Conservation (phyloP, 2,888 invertebrate genomes). For the Eretmocerus hayati region DNA sequence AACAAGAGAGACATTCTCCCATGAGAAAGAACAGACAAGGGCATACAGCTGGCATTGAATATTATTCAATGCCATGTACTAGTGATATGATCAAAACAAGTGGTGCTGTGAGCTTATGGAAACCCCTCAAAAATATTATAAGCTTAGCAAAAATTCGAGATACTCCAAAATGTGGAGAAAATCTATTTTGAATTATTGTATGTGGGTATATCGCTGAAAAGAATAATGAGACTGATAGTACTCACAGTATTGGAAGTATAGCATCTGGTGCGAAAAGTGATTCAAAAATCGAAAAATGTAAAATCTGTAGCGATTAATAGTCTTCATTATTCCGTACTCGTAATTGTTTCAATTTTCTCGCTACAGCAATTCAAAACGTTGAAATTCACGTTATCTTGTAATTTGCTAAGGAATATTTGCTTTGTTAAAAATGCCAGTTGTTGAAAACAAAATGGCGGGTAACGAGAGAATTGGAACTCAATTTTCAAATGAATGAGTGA, state of each 20-base stretch:
- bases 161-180: too few relatives aligned
- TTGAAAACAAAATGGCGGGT: constrained; percentile 24
- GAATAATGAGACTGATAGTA: constrained; percentile 43
- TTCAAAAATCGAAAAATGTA: not conserved
- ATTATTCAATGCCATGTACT: constrained; percentile 23
- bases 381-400: constrained; percentile 17
- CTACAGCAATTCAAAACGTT: not conserved
- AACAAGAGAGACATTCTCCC: constrained; percentile 2
- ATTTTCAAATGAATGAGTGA: constrained; percentile 8
- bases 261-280: constrained; percentile 25
- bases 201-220: constrained; percentile 19
- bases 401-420: constrained; percentile 16
- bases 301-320: constrained; percentile 27
- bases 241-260: constrained; percentile 44
- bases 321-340: constrained; percentile 28
- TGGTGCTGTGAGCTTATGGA: constrained; percentile 10
- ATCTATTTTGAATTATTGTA: constrained; percentile 7
- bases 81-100: constrained; percentile 4
- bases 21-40: constrained; percentile 22
- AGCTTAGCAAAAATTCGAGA: too few relatives aligned
- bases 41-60: constrained; percentile 45
- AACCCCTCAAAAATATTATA: constrained; percentile 1
- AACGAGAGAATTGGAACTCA: constrained; percentile 8
- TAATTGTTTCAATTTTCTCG: constrained; percentile 27
- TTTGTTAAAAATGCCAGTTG: constrained; percentile 47